Conservation (phyloP, 2,113 vertebrate species). For the Meleagris gallopavo region DNA sequence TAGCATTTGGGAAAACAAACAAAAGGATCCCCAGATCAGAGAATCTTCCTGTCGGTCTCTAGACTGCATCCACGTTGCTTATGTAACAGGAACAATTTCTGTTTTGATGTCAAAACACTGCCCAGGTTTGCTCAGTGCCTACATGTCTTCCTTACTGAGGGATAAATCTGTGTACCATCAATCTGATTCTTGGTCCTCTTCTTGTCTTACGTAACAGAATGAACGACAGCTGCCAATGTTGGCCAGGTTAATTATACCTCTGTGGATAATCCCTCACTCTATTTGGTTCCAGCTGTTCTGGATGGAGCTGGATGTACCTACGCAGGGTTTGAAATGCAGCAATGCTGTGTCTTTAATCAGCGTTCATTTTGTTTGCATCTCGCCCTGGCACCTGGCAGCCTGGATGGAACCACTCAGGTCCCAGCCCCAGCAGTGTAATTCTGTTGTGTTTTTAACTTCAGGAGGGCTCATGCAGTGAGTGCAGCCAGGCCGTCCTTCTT, state of each 20-base stretch:
- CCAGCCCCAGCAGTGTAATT: not conserved
- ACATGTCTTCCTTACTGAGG: not conserved
- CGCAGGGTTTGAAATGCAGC: not conserved
- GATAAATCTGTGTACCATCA: not conserved
- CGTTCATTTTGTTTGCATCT: not conserved
- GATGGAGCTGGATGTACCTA: not conserved
- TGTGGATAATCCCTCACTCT: not conserved
- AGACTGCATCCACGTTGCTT: not conserved
- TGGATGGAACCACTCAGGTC: not conserved
- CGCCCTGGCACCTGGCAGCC: not conserved
- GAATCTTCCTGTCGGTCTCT: not conserved
- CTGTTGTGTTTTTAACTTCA: not conserved
- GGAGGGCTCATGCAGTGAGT: not conserved
- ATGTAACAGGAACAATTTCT: not conserved
- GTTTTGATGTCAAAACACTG: not conserved
- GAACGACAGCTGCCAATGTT: not conserved
- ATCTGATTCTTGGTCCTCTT: conserved; percentile 2
- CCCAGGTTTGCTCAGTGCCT: not conserved
- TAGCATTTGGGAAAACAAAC: not conserved
- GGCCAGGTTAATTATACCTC: conserved; percentile 35
- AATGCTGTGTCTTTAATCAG: not conserved
- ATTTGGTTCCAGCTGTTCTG: not conserved
- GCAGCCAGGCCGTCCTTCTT: not conserved
- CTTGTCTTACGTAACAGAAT: not conserved
- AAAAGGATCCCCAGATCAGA: not conserved